Percentiles rank a stretch among this genome's conserved stretches.
Conservation (phyloP, 2,888 invertebrate species). For the Sminthurides aquaticus region DNA sequence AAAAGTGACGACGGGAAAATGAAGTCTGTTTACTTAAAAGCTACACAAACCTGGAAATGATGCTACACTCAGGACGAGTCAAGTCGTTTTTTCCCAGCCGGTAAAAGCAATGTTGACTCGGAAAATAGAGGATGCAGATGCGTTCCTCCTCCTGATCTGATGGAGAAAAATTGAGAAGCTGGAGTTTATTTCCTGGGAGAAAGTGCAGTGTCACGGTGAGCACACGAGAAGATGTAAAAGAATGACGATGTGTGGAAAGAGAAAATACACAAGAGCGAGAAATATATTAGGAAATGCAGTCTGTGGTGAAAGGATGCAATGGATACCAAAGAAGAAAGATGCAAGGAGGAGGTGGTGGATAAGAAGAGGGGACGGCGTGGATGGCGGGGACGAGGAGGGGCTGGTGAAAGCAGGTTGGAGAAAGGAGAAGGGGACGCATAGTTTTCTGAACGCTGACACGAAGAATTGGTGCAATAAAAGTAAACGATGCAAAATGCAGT, state of each 20-base stretch:
- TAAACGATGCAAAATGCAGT: not conserved
- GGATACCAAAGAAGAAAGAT: not conserved
- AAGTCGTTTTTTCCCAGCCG: not conserved
- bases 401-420: not conserved
- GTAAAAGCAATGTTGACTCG: not conserved
- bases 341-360: not conserved
- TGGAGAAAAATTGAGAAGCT: not conserved
- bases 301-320: not conserved
- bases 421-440: not conserved
- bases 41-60: not conserved
- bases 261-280: not conserved
- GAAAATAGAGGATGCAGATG: not conserved
- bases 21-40: too few relatives aligned
- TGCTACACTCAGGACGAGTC: too few relatives aligned
- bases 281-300: not conserved
- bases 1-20: not conserved
- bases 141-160: too few relatives aligned
- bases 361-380: not conserved
- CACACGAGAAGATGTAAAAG: too few relatives aligned
- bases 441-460: not conserved
- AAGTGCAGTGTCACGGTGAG: not conserved
- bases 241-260: not conserved
- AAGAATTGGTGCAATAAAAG: not conserved
- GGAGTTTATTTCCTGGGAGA: not conserved
- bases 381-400: not conserved